A percentile compares a stretch with the other conserved stretches of the same genome.
These are phyloP conservation scores for Aythya baeri DNA, from an alignment of 2,113 vertebrate species.

Conservation along the genomic window DNA sequence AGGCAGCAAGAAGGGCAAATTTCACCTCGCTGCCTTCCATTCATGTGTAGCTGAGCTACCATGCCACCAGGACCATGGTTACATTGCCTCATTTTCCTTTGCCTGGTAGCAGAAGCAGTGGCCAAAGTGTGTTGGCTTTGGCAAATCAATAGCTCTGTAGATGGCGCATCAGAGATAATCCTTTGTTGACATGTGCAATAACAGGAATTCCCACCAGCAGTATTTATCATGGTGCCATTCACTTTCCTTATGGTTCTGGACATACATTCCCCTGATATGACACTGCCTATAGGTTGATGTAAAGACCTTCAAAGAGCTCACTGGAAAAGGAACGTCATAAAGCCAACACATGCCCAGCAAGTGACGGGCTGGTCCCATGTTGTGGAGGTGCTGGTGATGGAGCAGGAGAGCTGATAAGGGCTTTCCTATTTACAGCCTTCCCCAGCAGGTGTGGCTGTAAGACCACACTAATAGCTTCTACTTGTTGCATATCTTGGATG, in stretches of 20 bases:
- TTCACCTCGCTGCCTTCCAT: background rate
- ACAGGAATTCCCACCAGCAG: background rate
- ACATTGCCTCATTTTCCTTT: background rate
- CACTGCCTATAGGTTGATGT: background rate
- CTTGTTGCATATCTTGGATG: background rate
- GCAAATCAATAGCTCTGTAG: background rate
- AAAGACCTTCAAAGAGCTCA: background rate
- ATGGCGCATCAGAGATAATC: background rate
- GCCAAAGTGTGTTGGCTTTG: background rate
- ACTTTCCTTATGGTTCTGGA: background rate
- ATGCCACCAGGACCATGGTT: background rate
- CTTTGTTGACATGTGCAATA: background rate
- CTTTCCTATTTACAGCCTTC: background rate
- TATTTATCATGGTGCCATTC: background rate
- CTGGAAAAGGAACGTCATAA: background rate
- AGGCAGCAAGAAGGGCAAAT: background rate
- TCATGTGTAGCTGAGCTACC: background rate
- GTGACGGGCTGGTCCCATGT: background rate
- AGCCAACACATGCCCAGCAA: accelerated
- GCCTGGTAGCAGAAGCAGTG: background rate
- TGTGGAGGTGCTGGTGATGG: background rate
- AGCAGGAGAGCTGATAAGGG: background rate
- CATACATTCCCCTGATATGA: background rate
- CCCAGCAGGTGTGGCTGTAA: background rate
- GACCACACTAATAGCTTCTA: background rate